Percentiles rank a stretch among this genome's conserved stretches.
Conservation (phyloP, 1,140 invertebrate species). For the Drosophila chauvacae region DNA sequence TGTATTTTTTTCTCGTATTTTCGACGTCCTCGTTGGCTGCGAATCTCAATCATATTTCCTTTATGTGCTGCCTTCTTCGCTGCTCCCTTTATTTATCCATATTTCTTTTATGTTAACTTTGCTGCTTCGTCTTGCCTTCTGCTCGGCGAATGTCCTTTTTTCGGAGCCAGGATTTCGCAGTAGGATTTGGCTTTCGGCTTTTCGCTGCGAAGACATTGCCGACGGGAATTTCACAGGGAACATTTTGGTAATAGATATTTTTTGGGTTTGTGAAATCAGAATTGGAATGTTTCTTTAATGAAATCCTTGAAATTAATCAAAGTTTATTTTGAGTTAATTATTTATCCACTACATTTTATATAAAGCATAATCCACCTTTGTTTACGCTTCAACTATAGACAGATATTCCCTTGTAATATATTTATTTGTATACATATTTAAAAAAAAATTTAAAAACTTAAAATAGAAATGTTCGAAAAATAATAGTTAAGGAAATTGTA, state of each 20-base stretch:
- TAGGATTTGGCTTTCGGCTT: slow-evolving; percentile 2
- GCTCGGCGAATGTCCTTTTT: slow-evolving; percentile 53
- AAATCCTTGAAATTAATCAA: background rate
- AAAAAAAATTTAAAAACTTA: too few species aligned
- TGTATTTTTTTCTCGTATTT: slow-evolving; percentile 24
- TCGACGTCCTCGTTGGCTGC: slow-evolving; percentile 52
- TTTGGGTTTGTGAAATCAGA: background rate
- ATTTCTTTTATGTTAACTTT: slow-evolving; percentile 58
- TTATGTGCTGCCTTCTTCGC: slow-evolving; percentile 30
- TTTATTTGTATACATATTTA: too few species aligned
- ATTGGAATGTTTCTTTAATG: background rate
- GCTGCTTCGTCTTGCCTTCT: slow-evolving; percentile 11
- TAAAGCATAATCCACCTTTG: too few species aligned
- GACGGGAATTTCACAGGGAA: slow-evolving; percentile 36
- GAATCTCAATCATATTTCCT: slow-evolving; percentile 72
- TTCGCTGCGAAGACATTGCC: slow-evolving; percentile 38
- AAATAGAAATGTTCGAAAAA: too few species aligned
- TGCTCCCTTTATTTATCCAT: slow-evolving; percentile 72
- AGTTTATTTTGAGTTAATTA: too few species aligned
- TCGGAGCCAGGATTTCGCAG: slow-evolving; percentile 18
- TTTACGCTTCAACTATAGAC: too few species aligned
- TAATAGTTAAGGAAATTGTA: too few species aligned
- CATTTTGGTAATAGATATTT: background rate
- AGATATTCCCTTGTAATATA: too few species aligned
- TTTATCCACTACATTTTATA: too few species aligned